These are phyloP conservation scores for Spea hammondii DNA, from an alignment of 2,797 vertebrate genomes.

Conservation along the genomic window DNA sequence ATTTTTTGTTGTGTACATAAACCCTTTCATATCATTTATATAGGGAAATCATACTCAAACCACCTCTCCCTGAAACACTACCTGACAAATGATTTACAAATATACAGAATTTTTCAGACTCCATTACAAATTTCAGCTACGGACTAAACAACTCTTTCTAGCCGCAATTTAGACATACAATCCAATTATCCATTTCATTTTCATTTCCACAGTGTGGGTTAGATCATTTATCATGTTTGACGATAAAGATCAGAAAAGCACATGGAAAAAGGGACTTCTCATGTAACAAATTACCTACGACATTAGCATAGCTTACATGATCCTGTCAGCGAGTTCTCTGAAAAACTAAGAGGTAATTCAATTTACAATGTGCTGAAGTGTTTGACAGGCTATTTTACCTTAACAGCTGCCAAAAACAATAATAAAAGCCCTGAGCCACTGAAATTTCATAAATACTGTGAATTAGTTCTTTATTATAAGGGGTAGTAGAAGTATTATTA, in stretches of 20 bases:
- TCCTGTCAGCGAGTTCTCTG: constrained; percentile 68
- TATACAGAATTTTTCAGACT: not conserved
- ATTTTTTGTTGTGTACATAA: too few relatives aligned
- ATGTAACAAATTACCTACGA: constrained; percentile 72
- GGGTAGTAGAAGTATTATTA: too few relatives aligned
- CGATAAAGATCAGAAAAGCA: constrained; percentile 72
- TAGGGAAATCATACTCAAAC: too few relatives aligned
- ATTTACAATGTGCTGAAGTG: constrained; percentile 65
- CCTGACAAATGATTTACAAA: too few relatives aligned
- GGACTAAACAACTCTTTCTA: constrained; percentile 62
- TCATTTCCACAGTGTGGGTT: constrained; percentile 68
- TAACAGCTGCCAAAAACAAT: constrained; percentile 60
- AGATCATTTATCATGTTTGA: constrained; percentile 75
- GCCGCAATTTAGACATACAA: constrained; percentile 70
- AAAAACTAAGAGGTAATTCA: constrained; percentile 75
- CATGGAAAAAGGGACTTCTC: constrained; percentile 68
- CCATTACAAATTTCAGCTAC: constrained; percentile 61
- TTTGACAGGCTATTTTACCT: constrained; percentile 64
- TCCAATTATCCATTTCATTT: constrained; percentile 78
- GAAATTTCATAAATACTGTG: constrained; percentile 61
- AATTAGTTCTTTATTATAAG: constrained; percentile 58
- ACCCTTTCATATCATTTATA: too few relatives aligned
- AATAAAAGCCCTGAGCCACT: constrained; percentile 42
- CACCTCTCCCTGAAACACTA: too few relatives aligned
- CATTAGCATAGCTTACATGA: constrained; percentile 72